Conservation (phyloP, 1,140 invertebrate species). For the Idris sp. region DNA sequence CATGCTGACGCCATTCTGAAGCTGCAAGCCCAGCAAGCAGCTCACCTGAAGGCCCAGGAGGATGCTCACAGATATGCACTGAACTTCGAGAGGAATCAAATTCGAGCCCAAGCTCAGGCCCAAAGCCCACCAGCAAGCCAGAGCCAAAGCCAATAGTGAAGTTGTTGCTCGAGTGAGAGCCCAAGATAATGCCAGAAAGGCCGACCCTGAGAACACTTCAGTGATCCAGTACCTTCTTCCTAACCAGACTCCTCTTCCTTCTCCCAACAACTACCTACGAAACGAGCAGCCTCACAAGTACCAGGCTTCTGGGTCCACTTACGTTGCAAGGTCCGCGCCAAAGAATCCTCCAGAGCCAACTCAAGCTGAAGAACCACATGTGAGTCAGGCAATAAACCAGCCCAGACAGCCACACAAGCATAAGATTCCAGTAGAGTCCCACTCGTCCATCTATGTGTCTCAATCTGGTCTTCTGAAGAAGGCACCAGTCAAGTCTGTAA, state of each 20-base stretch:
- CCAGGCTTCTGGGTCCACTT: constrained; percentile 69
- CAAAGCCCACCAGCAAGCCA: constrained; percentile 71
- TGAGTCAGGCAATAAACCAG: constrained; percentile 63
- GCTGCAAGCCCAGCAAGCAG: constrained; percentile 73
- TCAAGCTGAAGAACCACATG: constrained; percentile 53
- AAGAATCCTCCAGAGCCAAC: constrained; percentile 57
- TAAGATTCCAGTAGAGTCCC: constrained; percentile 65
- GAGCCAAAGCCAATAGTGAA: constrained; percentile 71
- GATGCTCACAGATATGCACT: constrained; percentile 72
- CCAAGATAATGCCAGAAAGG: constrained; percentile 67
- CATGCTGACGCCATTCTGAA: constrained; percentile 74
- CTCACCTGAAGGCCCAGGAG: constrained; percentile 73
- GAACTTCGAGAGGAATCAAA: constrained; percentile 73
- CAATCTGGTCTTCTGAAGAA: constrained; percentile 72
- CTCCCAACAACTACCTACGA: constrained; percentile 69
- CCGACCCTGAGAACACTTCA: constrained; percentile 69
- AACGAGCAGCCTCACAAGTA: constrained; percentile 70
- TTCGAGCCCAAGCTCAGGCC: constrained; percentile 72
- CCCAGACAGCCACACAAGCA: constrained; percentile 71
- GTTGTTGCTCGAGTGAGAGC: constrained; percentile 69
- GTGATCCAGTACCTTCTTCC: constrained; percentile 74
- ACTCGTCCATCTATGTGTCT: constrained; percentile 71
- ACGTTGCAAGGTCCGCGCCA: constrained; percentile 68
- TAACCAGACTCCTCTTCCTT: constrained; percentile 66
- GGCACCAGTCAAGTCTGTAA: constrained; percentile 71